Percentiles rank a stretch among this genome's conserved stretches.
Conservation (phyloP, 2,113 vertebrate genomes). For the human (Homo sapiens) region GRCh38 chr13:86724501-86725000, state of each 20-base stretch:
- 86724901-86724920: background rate
- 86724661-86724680: background rate
- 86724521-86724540: background rate
- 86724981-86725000: background rate
- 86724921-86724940: background rate
- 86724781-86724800: background rate
- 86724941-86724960: background rate
- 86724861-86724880: background rate
- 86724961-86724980: background rate
- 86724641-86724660: background rate
- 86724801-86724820: background rate
- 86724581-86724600: background rate
- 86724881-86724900: background rate
- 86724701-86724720: background rate
- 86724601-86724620: background rate
- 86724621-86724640: background rate
- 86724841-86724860: background rate
- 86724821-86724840: background rate
- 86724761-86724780: background rate
- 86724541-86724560: background rate
- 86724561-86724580: background rate
- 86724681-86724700: background rate
- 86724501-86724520: background rate
- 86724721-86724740: background rate
- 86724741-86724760: background rate